Conservation (phyloP, 2,797 vertebrate species). For the Alca torda region DNA sequence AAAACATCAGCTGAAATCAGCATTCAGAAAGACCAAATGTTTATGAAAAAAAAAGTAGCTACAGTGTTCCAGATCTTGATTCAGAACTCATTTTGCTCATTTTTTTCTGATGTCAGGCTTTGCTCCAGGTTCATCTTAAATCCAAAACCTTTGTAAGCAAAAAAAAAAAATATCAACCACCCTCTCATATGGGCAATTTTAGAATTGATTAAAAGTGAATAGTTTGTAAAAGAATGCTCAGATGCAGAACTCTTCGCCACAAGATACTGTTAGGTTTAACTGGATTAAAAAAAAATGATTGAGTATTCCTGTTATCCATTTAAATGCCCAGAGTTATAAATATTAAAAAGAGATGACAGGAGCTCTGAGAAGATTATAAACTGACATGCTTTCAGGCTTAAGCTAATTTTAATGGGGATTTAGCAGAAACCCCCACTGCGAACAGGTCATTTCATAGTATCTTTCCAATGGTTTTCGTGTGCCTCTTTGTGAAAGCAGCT, state of each 20-base stretch:
- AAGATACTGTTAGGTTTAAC: constrained; percentile 11
- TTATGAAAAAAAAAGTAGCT: not conserved
- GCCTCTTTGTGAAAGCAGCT: not conserved
- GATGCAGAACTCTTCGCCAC: not conserved
- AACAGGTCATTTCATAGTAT: not conserved
- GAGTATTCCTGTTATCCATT: not conserved
- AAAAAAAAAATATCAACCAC: not conserved
- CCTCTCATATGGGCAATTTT: not conserved
- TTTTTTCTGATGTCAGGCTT: not conserved
- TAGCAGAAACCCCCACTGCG: not conserved
- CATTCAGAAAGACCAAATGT: not conserved
- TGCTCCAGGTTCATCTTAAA: not conserved
- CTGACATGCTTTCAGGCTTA: not conserved
- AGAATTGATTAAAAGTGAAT: not conserved
- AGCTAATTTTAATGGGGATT: constrained; percentile 20
- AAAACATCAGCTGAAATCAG: not conserved
- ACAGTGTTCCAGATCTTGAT: not conserved
- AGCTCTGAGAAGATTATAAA: constrained; percentile 1
- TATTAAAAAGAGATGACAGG: constrained; percentile 12
- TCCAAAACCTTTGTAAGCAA: not conserved
- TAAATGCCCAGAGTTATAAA: not conserved
- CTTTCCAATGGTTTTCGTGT: not conserved
- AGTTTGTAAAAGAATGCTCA: not conserved
- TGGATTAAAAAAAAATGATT: constrained; percentile 14
- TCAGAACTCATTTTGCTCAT: not conserved